Evolutionary conservation across 2,888 invertebrate species (phyloP).

Genomic region (Rhingia campestris): DNA sequence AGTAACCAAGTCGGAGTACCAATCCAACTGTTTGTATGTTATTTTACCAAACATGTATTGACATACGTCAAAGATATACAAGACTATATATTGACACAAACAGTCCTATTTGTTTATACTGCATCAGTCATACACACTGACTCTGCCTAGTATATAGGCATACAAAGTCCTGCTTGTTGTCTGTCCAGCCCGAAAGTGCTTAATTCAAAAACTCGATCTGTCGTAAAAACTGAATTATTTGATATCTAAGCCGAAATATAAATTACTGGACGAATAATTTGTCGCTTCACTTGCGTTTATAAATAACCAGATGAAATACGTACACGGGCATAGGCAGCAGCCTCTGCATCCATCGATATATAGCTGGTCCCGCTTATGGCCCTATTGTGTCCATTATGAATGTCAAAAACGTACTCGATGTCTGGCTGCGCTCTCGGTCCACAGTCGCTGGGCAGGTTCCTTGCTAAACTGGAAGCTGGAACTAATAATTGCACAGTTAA

Average conservation of each 20-base stretch:
- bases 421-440: slow-evolving; percentile 5
- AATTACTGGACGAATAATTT: slow-evolving; percentile 70
- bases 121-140: neutral
- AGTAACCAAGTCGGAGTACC: neutral
- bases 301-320: slow-evolving; percentile 66
- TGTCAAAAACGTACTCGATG: slow-evolving; percentile 49
- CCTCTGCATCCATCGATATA: neutral
- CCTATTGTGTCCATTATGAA: slow-evolving; percentile 52
- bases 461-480: slow-evolving; percentile 36
- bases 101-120: slow-evolving; percentile 1
- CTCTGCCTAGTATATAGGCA: neutral
- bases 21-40: slow-evolving; percentile 1
- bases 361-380: slow-evolving; percentile 2
- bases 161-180: neutral
- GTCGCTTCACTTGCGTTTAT: slow-evolving; percentile 70
- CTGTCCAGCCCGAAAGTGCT: neutral
- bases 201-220: slow-evolving; percentile 63
- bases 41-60: neutral
- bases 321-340: slow-evolving; percentile 4
- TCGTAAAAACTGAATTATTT: slow-evolving; percentile 71
- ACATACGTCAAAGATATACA: neutral
- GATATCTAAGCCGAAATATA: slow-evolving; percentile 67
- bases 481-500: slow-evolving; percentile 70
- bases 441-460: slow-evolving; percentile 19
- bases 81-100: slow-evolving; percentile 1